Percentiles rank a stretch among this genome's conserved stretches.
Conservation (phyloP, 2,113 vertebrate species). For the Hepsetus odoe region DNA sequence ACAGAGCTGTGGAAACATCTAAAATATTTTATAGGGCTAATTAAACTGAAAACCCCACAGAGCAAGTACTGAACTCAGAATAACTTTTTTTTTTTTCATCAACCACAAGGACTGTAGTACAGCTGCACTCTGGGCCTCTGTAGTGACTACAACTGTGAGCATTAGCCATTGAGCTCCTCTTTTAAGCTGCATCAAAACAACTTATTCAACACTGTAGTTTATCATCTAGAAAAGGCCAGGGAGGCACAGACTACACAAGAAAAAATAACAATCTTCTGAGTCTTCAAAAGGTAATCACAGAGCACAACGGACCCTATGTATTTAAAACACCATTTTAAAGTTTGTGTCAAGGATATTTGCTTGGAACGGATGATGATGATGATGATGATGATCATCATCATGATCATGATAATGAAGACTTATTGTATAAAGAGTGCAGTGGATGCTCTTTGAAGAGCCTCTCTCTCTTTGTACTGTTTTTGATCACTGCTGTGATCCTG, state of each 20-base stretch:
- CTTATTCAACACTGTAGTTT: not conserved
- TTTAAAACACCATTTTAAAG: not conserved
- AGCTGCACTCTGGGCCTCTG: not conserved
- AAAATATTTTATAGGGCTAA: constrained; percentile 62
- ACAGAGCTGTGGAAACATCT: constrained; percentile 61
- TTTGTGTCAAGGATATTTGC: not conserved
- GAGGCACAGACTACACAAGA: not conserved
- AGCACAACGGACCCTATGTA: not conserved
- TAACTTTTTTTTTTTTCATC: not conserved
- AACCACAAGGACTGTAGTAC: not conserved
- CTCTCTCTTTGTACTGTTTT: constrained; percentile 2
- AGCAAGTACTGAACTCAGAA: constrained; percentile 16
- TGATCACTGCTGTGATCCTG: constrained; percentile 7
- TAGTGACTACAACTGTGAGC: not conserved
- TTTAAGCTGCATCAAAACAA: not conserved
- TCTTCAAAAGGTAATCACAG: not conserved
- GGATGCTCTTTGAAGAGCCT: not conserved
- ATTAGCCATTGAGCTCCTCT: not conserved
- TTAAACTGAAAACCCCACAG: constrained; percentile 52
- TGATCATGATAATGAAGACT: not conserved
- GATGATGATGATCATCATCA: not conserved
- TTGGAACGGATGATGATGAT: not conserved
- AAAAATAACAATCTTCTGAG: not conserved
- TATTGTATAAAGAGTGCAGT: constrained; percentile 2
- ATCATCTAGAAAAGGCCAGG: not conserved